Evolutionary conservation across 1,140 invertebrate genomes (phyloP), one percentile per base, ranked within the genome.

Genomic region (Geopemphigus sp.): DNA sequence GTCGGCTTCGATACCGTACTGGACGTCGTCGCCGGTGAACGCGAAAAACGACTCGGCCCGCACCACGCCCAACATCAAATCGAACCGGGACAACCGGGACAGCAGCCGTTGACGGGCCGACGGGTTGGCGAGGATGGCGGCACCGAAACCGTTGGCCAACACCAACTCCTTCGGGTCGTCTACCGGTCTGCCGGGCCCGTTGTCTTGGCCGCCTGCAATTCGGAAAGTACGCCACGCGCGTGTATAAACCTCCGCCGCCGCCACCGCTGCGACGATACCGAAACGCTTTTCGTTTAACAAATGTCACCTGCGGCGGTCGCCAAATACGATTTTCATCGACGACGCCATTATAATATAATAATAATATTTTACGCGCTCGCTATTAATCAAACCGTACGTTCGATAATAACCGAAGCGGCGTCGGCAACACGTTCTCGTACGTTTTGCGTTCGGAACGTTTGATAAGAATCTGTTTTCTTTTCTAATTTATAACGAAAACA

Each of bases 61-160:
- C 57, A 93, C 93, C 3, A 98, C 94, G 5, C 97, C 97, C 78
- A 97, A 89, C 88, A 99, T 90, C n/a, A 99, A 87, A 85, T 97
- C 95, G 85, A 95, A 96, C 84, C 92, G 91, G 80, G 91, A 90
- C 80, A 92, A 87, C 85, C 91, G 91, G 47, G 90, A 88, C 81
- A 93, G 87, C 68, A 92, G 91, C 81, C 90, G 90, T 87, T 94
- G 81, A 1, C 59, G 56, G 32, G 70, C 39, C 5, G 66, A 56
- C 11, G 53, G 47, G 47, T 70, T 80, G 11, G 53, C 14, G 5
- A 81, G 70, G n/a, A 78, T 78, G 11, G 57, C 57, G 5, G 74
- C 39, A 0, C 74, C 74, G n/a, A 78, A 78, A 6, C 74, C 74
- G 22, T 78, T 78, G 8, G 74, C 74, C 1, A 78, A 61, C 1